Evolutionary conservation across 2,797 vertebrate species (phyloP).

Genomic region (Calcarius lapponicus): DNA sequence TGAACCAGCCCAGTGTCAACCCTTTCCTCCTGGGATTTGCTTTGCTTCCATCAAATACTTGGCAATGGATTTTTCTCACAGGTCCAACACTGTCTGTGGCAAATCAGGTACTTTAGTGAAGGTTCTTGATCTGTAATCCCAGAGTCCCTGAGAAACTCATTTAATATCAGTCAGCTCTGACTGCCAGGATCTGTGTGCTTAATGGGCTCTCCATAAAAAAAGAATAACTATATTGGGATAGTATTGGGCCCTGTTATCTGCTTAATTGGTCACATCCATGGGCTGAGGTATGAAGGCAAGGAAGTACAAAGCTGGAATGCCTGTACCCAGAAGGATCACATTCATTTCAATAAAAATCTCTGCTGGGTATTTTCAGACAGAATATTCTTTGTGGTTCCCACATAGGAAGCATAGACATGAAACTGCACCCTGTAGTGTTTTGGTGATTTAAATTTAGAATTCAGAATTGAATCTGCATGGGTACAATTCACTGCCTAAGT

Average conservation of each 20-base stretch:
- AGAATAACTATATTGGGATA: not conserved
- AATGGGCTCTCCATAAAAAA: not conserved
- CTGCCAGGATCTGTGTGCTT: not conserved
- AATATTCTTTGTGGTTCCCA: not conserved
- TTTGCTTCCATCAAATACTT: not conserved
- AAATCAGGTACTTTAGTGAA: not conserved
- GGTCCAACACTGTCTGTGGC: not conserved
- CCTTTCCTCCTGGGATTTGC: not conserved
- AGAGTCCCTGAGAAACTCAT: not conserved
- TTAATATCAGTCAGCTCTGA: not conserved
- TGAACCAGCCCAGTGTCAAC: not conserved
- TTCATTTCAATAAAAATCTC: not conserved
- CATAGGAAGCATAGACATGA: not conserved
- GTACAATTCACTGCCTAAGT: not conserved
- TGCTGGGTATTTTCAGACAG: not conserved
- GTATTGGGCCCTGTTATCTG: not conserved
- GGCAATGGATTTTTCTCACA: not conserved
- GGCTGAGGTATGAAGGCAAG: not conserved
- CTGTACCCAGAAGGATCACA: not conserved
- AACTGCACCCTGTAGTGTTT: not conserved
- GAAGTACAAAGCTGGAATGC: not conserved
- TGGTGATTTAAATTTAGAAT: slow-evolving; percentile 5
- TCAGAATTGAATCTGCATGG: not conserved
- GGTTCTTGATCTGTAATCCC: not conserved
- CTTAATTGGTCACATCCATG: not conserved